Conservation (phyloP, 2,888 invertebrate genomes). For the Megamerina dolium region DNA sequence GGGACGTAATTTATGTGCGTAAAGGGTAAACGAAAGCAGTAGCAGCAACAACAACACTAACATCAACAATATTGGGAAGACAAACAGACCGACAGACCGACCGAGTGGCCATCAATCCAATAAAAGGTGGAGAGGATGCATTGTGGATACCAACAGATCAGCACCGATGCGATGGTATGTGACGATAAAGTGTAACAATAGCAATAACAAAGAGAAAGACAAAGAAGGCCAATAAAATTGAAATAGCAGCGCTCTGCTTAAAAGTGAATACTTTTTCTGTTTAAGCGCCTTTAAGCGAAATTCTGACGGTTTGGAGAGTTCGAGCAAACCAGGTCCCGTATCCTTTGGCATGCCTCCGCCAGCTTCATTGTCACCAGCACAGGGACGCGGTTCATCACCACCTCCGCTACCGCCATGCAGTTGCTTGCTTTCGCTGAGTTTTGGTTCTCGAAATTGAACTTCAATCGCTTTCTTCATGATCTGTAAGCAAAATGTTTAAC, state of each 20-base stretch:
- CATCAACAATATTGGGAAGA: constrained; percentile 5
- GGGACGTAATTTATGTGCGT: constrained; percentile 42
- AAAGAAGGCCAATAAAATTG: background rate
- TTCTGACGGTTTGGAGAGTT: constrained; percentile 48
- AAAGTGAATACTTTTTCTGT: constrained; percentile 40
- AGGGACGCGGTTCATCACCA: constrained; percentile 23
- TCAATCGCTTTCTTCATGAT: constrained; percentile 46
- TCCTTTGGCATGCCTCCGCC: constrained; percentile 33
- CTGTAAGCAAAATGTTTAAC: constrained; percentile 28
- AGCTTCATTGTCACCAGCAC: constrained; percentile 21
- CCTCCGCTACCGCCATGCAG: too few relatives aligned
- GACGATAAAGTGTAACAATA: background rate
- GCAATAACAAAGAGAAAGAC: background rate
- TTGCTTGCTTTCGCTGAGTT: constrained; percentile 33
- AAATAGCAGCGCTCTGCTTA: background rate
- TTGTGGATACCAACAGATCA: background rate
- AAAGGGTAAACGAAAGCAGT: constrained; percentile 35
- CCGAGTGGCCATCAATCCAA: background rate
- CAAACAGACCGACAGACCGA: background rate
- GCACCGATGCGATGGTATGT: background rate
- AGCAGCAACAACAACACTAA: constrained; percentile 13
- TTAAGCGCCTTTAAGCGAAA: constrained; percentile 47
- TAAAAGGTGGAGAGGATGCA: too few relatives aligned
- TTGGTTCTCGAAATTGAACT: constrained; percentile 47
- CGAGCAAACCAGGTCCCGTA: constrained; percentile 40